phyloP scores from a whole-genome alignment of 2,888 invertebrate genomes.

The Serrognathus titanus region DNA sequence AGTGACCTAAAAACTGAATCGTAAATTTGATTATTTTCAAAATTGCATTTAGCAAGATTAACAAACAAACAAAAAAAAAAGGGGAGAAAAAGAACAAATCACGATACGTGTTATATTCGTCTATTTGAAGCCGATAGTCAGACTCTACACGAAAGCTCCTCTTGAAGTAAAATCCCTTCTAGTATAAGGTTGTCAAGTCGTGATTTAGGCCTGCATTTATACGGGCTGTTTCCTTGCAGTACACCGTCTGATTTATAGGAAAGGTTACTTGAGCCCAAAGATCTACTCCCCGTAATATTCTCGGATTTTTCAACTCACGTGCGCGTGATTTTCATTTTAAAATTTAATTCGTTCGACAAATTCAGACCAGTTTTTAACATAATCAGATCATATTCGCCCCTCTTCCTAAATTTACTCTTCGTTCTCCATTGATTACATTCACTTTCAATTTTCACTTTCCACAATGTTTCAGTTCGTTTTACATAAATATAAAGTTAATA shows the following conservation, averaged over 20 bases:
- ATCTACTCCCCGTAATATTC: constrained; percentile 36
- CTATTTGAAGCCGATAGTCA: constrained; percentile 31
- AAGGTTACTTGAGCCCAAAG: constrained; percentile 42
- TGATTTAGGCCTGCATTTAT: constrained; percentile 48
- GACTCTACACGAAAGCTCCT: constrained; percentile 28
- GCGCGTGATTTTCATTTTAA: constrained; percentile 23
- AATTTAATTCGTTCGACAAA: constrained; percentile 18
- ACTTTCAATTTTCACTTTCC: no score
- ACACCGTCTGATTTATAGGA: constrained; percentile 44
- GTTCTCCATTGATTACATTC: no score
- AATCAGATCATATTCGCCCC: neutral
- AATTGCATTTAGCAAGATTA: constrained; percentile 1
- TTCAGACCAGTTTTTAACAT: neutral
- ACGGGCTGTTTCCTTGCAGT: constrained; percentile 39
- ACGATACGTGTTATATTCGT: constrained; percentile 29
- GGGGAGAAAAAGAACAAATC: constrained; percentile 22
- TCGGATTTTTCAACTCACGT: constrained; percentile 34
- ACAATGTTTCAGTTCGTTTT: no score
- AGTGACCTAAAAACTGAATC: no score
- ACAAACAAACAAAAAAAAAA: constrained; percentile 4
- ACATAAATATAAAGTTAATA: no score
- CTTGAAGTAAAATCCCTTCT: constrained; percentile 41
- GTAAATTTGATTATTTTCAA: no score
- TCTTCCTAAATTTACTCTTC: neutral
- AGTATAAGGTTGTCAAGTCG: constrained; percentile 45